A percentile compares a stretch with the other conserved stretches of the same genome.
Conservation (phyloP, 2,113 vertebrate species). For the Terrapene triunguis region DNA sequence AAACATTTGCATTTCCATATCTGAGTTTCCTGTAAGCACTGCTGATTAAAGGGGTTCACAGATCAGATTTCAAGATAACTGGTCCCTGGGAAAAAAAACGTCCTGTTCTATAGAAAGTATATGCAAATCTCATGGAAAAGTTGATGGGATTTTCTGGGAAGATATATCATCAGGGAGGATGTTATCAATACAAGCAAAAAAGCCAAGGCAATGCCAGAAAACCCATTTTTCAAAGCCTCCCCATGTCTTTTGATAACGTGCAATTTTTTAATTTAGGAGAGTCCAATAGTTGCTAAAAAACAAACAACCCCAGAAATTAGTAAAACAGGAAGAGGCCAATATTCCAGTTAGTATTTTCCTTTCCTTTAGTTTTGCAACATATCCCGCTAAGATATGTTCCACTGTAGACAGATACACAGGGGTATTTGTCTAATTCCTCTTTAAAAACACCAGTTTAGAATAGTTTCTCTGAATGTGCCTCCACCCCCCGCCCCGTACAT, state of each 20-base stretch:
- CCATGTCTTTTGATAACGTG: background rate
- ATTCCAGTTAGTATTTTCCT: constrained; percentile 17
- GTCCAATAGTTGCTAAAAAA: background rate
- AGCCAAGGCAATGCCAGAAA: background rate
- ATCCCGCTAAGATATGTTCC: background rate
- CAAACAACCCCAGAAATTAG: background rate
- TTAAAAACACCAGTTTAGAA: background rate
- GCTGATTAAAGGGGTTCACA: constrained; percentile 65
- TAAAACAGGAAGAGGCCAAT: background rate
- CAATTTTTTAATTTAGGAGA: background rate
- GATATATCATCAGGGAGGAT: background rate
- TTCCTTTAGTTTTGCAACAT: rapidly evolving
- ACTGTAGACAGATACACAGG: background rate
- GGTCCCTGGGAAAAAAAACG: background rate
- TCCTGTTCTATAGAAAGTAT: constrained; percentile 29
- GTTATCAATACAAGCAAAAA: rapidly evolving
- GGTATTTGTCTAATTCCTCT: background rate
- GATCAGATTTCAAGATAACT: constrained; percentile 66
- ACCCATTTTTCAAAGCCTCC: background rate
- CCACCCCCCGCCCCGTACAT: background rate
- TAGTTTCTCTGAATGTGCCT: background rate
- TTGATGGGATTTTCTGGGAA: background rate
- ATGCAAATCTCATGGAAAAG: constrained; percentile 26
- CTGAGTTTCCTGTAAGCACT: constrained; percentile 57
- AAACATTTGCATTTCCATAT: constrained; percentile 70